Evolutionary conservation across 92 coral and sea anemone genomes (phyloP).

Genomic region (Phenganax stokvisi): DNA sequence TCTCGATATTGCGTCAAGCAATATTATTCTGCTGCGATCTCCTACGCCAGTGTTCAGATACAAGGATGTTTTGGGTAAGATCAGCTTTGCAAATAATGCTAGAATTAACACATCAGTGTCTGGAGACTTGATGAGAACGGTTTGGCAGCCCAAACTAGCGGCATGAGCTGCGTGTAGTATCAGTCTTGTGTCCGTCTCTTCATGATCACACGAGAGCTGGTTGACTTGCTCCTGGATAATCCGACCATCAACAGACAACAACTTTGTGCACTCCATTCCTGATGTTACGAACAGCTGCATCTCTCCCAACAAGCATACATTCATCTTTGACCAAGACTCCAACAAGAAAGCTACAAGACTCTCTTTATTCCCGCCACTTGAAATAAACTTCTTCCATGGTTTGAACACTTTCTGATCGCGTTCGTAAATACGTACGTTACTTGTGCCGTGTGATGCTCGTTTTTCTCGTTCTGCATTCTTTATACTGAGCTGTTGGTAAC

Average conservation of each 20-base stretch:
- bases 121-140: conserved; percentile 22
- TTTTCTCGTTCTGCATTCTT: conserved; percentile 37
- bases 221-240: conserved; percentile 9
- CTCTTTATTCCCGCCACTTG: conserved; percentile 35
- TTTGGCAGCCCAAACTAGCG: conserved; percentile 21
- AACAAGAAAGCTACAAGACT: conserved; percentile 31
- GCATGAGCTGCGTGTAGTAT: conserved; percentile 39
- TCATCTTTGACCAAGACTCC: conserved; percentile 28
- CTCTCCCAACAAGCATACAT: conserved; percentile 11
- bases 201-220: conserved; percentile 30
- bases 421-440: conserved; percentile 27
- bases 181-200: conserved; percentile 33
- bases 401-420: conserved; percentile 32
- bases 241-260: not conserved
- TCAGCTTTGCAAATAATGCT: conserved; percentile 24
- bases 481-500: conserved; percentile 36
- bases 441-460: conserved; percentile 33
- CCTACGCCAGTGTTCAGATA: conserved; percentile 21
- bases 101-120: conserved; percentile 35
- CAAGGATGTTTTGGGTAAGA: conserved; percentile 24
- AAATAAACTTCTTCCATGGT: conserved; percentile 37
- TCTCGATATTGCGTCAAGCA: conserved; percentile 13
- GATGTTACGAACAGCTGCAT: conserved; percentile 21
- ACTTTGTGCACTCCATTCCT: conserved; percentile 20
- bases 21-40: conserved; percentile 29